A percentile compares a stretch with the other conserved stretches of the same genome.
These are phyloP conservation scores for Ornithorhynchus anatinus DNA, from an alignment of 2,113 vertebrate genomes.

Conservation along the genomic window DNA sequence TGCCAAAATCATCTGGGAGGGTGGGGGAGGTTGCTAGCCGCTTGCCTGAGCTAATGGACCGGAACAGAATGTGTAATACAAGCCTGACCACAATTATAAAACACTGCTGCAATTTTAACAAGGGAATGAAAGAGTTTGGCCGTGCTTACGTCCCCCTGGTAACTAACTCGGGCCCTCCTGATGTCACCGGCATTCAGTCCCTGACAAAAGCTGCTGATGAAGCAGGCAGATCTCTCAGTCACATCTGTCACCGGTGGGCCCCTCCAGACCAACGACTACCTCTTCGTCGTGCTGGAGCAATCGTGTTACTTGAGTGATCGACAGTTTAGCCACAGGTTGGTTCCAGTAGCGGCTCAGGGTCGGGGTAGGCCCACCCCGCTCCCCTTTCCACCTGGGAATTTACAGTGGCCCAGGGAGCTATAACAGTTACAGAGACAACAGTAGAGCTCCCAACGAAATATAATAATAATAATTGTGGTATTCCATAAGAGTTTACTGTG, in stretches of 20 bases:
- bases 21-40: background rate
- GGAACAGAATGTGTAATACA: background rate
- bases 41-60: conserved; percentile 7
- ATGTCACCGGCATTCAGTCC: conserved; percentile 39
- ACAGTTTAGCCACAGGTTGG: conserved; percentile 37
- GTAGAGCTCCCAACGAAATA: background rate
- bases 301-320: conserved; percentile 34
- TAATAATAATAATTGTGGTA: too few relatives aligned
- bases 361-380: conserved; percentile 6
- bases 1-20: background rate
- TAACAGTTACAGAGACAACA: background rate
- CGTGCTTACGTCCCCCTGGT: conserved; percentile 35
- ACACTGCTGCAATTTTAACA: conserved; percentile 29
- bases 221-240: conserved; percentile 22
- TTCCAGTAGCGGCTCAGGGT: background rate
- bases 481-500: too few relatives aligned
- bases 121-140: conserved; percentile 33
- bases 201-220: conserved; percentile 33
- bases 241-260: conserved; percentile 39
- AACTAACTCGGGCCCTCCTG: conserved; percentile 34
- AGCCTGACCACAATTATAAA: background rate
- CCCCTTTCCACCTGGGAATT: conserved; percentile 6
- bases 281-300: conserved; percentile 36
- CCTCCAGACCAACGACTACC: conserved; percentile 36
- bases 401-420: background rate